phyloP scores from a whole-genome alignment of 2,888 invertebrate species.

The Pogonocherus hispidulus region DNA sequence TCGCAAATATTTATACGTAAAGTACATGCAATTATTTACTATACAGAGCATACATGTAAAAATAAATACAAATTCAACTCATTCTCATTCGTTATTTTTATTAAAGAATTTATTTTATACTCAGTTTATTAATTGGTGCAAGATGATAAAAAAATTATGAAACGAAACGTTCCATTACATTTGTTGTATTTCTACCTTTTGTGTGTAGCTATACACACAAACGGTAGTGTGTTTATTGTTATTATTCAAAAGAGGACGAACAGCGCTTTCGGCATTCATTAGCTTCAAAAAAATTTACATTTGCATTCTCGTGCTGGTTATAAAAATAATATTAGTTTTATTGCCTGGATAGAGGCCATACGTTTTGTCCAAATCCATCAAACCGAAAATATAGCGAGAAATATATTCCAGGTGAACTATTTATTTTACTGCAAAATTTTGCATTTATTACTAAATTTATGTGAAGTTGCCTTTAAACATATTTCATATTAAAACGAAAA shows the following conservation, averaged over 20 bases:
- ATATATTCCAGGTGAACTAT: not conserved
- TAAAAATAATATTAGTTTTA: not conserved
- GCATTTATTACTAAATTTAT: not conserved
- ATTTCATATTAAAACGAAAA: too few species aligned
- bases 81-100: too few species aligned
- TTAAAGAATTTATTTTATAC: too few species aligned
- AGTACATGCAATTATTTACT: too few species aligned
- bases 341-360: not conserved
- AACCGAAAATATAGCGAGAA: not conserved
- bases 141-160: too few species aligned
- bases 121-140: too few species aligned
- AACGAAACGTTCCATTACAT: too few species aligned
- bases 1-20: too few species aligned
- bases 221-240: not conserved
- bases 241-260: not conserved
- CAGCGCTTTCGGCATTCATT: not conserved
- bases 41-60: too few species aligned
- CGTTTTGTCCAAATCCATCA: not conserved
- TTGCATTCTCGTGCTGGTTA: not conserved
- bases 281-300: not conserved
- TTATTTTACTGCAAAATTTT: not conserved
- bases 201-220: too few species aligned
- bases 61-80: too few species aligned
- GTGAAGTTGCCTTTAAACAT: not conserved
- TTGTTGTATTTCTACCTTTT: too few species aligned